Base-by-base conservation (phyloP, 2,888 invertebrate genomes). In the Cerastoderma edule region DNA sequence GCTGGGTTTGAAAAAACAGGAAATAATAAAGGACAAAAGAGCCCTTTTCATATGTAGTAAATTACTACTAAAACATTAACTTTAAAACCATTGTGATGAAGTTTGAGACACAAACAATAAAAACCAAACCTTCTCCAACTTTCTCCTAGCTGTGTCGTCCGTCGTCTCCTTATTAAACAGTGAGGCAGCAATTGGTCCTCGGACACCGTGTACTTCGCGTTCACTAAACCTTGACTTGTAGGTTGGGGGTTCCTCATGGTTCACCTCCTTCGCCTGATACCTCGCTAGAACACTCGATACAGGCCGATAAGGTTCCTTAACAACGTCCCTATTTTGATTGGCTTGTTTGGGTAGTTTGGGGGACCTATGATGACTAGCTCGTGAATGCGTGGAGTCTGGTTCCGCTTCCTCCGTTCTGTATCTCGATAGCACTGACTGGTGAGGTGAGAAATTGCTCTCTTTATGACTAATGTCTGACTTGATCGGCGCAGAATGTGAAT, bases 81-180 rank as follows among this genome's bases (percentile, higher is more conserved):
- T n/a, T n/a, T n/a, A n/a, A n/a, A n/a, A n/a, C n/a, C n/a, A n/a
- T n/a, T n/a, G n/a, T n/a, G n/a, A n/a, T n/a, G n/a, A n/a, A n/a
- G n/a, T n/a, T n/a, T n/a, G n/a, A n/a, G n/a, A n/a, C n/a, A n/a
- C n/a, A n/a, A n/a, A n/a, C n/a, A n/a, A n/a, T n/a, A n/a, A n/a
- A n/a, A n/a, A n/a, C n/a, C 60, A 35, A 60, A 89, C 89, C 87
- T 85, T 88, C 73, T 87, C 86, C 35, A 89, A 71, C 54, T 85
- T 86, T 64, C 76, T 73, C 57, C 80, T 80, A 19, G 78, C 75
- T 19, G 76, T 75, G 75, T 81, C 85, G 56, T 84, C 80, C 6
- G 82, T 77, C 64, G 65, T 71, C 27, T 86, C 83, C 50, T 73
- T 80, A 67, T 77, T 78, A 27, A 80, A 53, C 27, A 69, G n/a